A percentile compares a stretch with the other conserved stretches of the same genome.
Conservation (phyloP, 2,888 invertebrate species). For the Hymenopus coronatus region DNA sequence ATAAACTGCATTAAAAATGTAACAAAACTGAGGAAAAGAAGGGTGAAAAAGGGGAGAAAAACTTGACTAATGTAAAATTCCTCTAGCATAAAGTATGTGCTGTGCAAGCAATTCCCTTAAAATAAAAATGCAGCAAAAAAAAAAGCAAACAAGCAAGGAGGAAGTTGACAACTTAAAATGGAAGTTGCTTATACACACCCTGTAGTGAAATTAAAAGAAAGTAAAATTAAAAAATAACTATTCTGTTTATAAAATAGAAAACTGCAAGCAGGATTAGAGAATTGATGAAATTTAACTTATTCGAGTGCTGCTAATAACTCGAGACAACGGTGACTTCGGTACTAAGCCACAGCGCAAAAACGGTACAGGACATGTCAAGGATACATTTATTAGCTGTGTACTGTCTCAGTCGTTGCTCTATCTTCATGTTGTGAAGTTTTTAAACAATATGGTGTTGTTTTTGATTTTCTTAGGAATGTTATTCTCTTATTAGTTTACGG, state of each 20-base stretch:
- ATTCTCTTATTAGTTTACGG: too few relatives aligned
- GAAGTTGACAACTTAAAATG: neutral
- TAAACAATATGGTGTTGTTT: too few relatives aligned
- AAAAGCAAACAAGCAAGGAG: neutral
- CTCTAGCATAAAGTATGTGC: neutral
- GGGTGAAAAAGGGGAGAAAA: neutral
- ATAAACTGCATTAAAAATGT: neutral
- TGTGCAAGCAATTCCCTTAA: neutral
- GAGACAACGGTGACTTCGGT: too few relatives aligned
- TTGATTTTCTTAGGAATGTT: too few relatives aligned
- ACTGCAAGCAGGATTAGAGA: neutral
- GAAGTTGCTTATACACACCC: neutral
- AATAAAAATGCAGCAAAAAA: neutral
- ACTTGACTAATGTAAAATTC: neutral
- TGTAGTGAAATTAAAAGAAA: neutral
- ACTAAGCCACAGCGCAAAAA: too few relatives aligned
- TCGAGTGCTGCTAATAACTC: too few relatives aligned
- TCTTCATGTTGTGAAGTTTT: too few relatives aligned
- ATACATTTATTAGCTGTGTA: too few relatives aligned
- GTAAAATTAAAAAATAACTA: neutral
- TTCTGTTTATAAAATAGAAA: neutral
- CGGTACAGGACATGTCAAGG: too few relatives aligned
- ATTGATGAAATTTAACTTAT: too few relatives aligned
- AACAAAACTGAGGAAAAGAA: neutral
- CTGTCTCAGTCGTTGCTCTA: too few relatives aligned